Percentiles rank a stretch among this genome's conserved stretches.
phyloP scores from a whole-genome alignment of 1,140 invertebrate species.

The Himalopsyche phryganea region DNA sequence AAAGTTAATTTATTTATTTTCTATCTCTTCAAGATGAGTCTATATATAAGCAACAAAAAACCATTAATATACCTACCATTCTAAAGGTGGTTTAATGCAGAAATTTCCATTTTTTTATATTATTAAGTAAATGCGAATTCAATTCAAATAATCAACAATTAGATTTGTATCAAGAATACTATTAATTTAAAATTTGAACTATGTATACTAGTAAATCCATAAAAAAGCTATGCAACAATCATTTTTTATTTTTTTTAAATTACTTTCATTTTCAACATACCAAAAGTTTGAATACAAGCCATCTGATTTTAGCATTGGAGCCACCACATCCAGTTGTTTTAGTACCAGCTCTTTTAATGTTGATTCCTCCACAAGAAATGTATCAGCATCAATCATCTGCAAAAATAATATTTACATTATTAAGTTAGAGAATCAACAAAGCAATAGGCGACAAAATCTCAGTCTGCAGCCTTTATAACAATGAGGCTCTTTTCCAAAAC shows the following conservation, averaged over 20 bases:
- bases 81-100: too few relatives aligned
- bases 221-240: too few relatives aligned
- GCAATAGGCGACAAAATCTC: neutral
- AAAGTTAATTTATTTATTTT: neutral
- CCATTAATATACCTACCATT: too few relatives aligned
- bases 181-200: too few relatives aligned
- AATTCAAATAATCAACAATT: too few relatives aligned
- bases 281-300: conserved; percentile 94
- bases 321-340: conserved; percentile 63
- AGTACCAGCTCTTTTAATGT: conserved; percentile 67
- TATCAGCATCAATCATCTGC: conserved; percentile 87
- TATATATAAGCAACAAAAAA: neutral
- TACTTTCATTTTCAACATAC: too few relatives aligned
- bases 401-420: conserved; percentile 21
- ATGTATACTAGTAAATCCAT: too few relatives aligned
- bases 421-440: neutral
- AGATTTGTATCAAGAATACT: too few relatives aligned
- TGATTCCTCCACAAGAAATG: conserved; percentile 72
- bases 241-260: too few relatives aligned
- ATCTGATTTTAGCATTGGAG: conserved; percentile 83
- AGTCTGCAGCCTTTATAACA: neutral
- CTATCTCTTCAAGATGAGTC: neutral
- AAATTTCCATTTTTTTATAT: too few relatives aligned
- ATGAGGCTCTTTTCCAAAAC: neutral
- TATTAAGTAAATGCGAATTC: too few relatives aligned